phyloP scores from a whole-genome alignment of 2,888 invertebrate genomes.

The Sphaerophoria rueppellii region DNA sequence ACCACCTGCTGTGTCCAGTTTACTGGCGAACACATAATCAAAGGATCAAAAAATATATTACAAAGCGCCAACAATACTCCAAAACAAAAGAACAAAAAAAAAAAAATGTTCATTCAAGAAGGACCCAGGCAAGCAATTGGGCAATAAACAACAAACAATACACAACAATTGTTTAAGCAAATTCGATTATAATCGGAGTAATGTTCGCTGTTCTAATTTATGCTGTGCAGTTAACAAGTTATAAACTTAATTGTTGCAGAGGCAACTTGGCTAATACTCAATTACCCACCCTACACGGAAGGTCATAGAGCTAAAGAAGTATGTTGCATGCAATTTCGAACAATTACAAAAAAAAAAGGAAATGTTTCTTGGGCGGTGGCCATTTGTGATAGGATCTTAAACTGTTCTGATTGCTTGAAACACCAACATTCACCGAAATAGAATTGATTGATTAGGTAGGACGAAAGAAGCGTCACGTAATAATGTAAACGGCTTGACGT shows the following conservation, averaged over 20 bases:
- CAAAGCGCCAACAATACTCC: background rate
- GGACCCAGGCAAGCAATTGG: background rate
- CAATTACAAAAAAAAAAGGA: background rate
- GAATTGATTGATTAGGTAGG: background rate
- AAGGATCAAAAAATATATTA: conserved; percentile 19
- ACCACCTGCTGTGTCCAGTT: conserved; percentile 42
- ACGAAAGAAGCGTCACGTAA: background rate
- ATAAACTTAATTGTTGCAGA: background rate
- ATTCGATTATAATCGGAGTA: background rate
- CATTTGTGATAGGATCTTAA: conserved; percentile 24
- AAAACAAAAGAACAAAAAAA: too few relatives aligned
- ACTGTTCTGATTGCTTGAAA: conserved; percentile 33
- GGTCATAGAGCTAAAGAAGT: conserved; percentile 48
- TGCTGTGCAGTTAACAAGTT: conserved; percentile 17
- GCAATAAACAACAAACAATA: background rate
- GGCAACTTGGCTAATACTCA: conserved; percentile 47
- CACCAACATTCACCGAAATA: conserved; percentile 3
- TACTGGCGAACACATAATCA: background rate
- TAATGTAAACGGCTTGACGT: too few relatives aligned
- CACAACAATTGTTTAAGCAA: background rate
- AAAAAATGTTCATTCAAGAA: background rate
- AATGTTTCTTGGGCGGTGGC: background rate
- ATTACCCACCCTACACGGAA: conserved; percentile 45
- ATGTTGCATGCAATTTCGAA: background rate
- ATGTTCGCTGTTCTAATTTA: conserved; percentile 5